Percentiles rank a stretch among this genome's conserved stretches.
phyloP scores from a whole-genome alignment of 2,888 invertebrate species.

The Tipula lateralis region DNA sequence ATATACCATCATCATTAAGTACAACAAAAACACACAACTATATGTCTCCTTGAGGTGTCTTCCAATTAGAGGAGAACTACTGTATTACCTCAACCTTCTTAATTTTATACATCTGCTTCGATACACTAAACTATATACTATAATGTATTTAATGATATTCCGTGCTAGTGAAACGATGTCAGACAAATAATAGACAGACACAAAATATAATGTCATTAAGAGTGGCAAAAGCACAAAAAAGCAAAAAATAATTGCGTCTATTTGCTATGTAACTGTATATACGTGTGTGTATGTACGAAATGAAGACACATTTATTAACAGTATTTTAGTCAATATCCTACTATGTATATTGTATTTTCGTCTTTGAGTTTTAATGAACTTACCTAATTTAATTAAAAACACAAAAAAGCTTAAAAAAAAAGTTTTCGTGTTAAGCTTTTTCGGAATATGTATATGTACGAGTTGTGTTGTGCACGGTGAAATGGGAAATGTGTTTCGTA shows the following conservation, averaged over 20 bases:
- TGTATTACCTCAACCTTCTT: not conserved
- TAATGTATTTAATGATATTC: not conserved
- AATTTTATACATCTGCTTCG: not conserved
- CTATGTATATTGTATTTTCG: not conserved
- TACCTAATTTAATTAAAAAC: not conserved
- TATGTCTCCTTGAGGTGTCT: no score
- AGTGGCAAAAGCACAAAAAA: not conserved
- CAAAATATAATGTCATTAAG: not conserved
- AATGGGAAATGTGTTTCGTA: not conserved
- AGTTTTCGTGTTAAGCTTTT: constrained; percentile 1
- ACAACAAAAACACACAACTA: no score
- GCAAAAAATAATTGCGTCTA: not conserved
- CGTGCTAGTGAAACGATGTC: not conserved
- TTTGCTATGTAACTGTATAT: not conserved
- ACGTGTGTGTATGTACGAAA: not conserved
- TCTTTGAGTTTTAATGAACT: not conserved
- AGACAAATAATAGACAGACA: not conserved
- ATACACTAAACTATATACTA: no score
- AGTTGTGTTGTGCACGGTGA: not conserved
- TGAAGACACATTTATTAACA: constrained; percentile 2
- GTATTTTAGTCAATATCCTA: not conserved
- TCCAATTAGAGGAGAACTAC: no score
- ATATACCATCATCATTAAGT: no score
- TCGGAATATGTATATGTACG: not conserved
- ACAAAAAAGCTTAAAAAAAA: not conserved